Evolutionary conservation across 2,797 vertebrate species (phyloP).

Genomic region (Enteromius paludinosus): DNA sequence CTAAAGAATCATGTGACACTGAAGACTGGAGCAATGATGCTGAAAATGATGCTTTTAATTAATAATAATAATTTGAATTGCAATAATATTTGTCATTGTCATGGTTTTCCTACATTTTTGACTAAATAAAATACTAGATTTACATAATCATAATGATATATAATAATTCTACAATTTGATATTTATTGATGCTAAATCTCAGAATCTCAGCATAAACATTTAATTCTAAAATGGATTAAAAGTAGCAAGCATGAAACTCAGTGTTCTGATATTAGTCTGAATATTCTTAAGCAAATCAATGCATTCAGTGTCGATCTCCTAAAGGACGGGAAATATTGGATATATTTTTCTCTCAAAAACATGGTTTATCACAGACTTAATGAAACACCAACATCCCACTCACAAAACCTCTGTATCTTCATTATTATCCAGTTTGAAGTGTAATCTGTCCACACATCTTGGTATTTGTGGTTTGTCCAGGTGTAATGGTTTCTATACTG

Average conservation of each 20-base stretch:
- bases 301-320: not conserved
- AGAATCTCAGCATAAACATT: not conserved
- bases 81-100: not conserved
- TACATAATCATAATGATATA: too few species aligned
- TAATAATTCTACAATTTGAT: too few species aligned
- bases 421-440: not conserved
- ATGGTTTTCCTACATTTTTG: not conserved
- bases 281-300: not conserved
- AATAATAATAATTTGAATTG: not conserved
- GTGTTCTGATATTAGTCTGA: not conserved
- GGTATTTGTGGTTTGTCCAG: too few species aligned
- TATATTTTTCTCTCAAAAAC: not conserved
- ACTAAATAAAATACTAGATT: too few species aligned
- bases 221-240: not conserved
- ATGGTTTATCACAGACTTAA: not conserved
- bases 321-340: not conserved
- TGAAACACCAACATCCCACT: not conserved
- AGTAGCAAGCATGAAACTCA: not conserved
- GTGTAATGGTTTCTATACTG: too few species aligned
- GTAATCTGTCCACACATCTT: not conserved
- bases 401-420: not conserved
- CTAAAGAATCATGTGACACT: not conserved
- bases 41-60: not conserved
- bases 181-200: not conserved
- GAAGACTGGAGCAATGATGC: not conserved